Evolutionary conservation across 2,113 vertebrate species (phyloP), one percentile per base, ranked within the genome.

Genomic region (Elgaria multicarinata): DNA sequence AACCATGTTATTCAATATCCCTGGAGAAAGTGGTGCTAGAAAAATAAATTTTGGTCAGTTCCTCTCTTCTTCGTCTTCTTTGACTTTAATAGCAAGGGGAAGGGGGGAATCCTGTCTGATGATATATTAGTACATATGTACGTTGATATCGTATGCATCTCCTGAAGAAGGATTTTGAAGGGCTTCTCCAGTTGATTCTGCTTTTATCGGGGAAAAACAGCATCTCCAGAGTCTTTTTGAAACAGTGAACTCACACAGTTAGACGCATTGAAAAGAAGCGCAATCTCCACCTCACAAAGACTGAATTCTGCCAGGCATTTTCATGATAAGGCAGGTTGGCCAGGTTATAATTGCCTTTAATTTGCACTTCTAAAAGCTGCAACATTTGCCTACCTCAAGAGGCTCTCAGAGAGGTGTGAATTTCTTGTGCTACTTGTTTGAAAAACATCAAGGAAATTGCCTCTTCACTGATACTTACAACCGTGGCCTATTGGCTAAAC

Each of bases 291-390:
- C 76, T 91, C 62, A 2, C 72, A 77, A 77, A 62, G 66, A 0
- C 58, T 74, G n/a, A 88, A 33, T 77, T 93, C 85, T 92, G 85
- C 88, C 88, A 89, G 13, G 92, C 76, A 93, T 95, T 94, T 93
- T 89, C 94, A 94, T 84, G 86, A 92, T 3, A 16, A 91, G 42
- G 26, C 81, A 92, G 90, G 90, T 91, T 92, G 94, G 81, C 83
- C 87, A 88, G 93, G 88, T 93, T 94, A 81, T 94, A 93, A 95
- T 93, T 94, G 91, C 83, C 93, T 93, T 95, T 93, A 95, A 94
- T 94, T 94, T 90, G 82, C 53, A 44, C 88, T 93, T 93, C 75
- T 83, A 94, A 91, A 91, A 88, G 82, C 88, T 92, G 90, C 92
- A 94, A 91, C 91, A 58, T 94, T 94, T 91, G 92, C 84, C 88